Evolutionary conservation across 2,113 vertebrate genomes (phyloP), one percentile per base, ranked within the genome.

Genomic region (Gopherus evgoodei): DNA sequence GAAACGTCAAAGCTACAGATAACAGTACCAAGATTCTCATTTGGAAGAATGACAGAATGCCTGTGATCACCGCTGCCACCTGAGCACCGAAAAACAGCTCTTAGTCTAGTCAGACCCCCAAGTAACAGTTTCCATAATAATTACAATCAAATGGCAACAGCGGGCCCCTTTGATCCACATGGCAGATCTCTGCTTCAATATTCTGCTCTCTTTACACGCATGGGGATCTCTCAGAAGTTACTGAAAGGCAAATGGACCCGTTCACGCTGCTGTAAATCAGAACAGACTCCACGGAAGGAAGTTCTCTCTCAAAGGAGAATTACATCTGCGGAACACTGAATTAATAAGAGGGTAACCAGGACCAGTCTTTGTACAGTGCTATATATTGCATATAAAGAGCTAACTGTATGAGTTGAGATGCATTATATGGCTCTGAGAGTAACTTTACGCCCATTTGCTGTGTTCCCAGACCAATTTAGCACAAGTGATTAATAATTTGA

Each of bases 371-470:
- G 35, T 94, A 88, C 11, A 9, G 83, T n/a, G 65, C 35, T 11
- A 38, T 69, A 69, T 21, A 69, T 69, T 38, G 4, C 19, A 35
- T 69, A 89, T 25, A 25, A 95, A 27, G 44, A 96, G 44, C 57
- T 27, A 84, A 47, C 53, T 47, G 79, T 5, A 6, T 72, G 44
- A 97, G 42, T 44, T 90, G 56, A 93, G 96, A 96, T 80, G 42
- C 78, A 88, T 78, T 65, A 90, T 59, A 42, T 94, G 83, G 86
- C 49, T 86, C 90, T 69, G 38, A 84, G 65, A 57, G 86, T 62
- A 12, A 38, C 47, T 87, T 83, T 76, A 62, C 59, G 84, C 27
- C 29, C 82, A 92, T 87, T 93, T 81, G 86, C 53, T 69, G 62
- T 78, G 91, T 87, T 83, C 52, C 89, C 35, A 82, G 91, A 35